Base-by-base conservation (phyloP, 2,888 invertebrate species). In the Zootermopsis nevadensis region DNA sequence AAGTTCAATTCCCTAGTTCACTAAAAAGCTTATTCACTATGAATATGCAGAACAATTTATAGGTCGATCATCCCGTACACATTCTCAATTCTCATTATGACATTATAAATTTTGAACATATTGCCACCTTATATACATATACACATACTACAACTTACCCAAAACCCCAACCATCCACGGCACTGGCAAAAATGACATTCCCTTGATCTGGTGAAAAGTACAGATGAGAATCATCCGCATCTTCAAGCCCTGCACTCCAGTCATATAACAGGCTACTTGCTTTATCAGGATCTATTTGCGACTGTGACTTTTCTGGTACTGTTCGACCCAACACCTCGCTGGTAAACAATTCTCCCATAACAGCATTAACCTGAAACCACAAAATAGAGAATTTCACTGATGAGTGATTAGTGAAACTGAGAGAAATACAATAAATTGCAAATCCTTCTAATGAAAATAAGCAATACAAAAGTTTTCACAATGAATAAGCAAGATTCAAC, bases 171-270 rank as follows among this genome's bases (percentile, higher is more conserved):
- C 99, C 98, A 90, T 99, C 98, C 19, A 96, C 92, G 27, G 99
- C 99, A 88, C 98, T 98, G 1, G 97, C 96, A 91, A 99, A 99
- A 8, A 99, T 93, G 0, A 99, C 99, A 92, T 99, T 99, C 27
- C 98, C 98, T 87, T 93, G 93, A 86, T 95, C 96, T 0, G 99
- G 99, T 0, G 95, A 94, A 89, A 99, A 99, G 89, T 97, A 98
- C n/a, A 98, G 90, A 83, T 93, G 91, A 0, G 97, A 96, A 88
- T 97, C 97, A 89, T 97, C 97, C 0, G 93, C 91, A 84, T 96
- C 94, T 87, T 97, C 97, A 55, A 97, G 88, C 4, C 94, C 96
- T 0, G 95, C 94, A 84, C 94, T 95, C 94, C 96, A 96, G 87
- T 97, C 95, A 87, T 91, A 91, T 83, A 90, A 84, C 38, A 84